Base-by-base conservation (phyloP, 2,888 invertebrate genomes). In the Drosophila algonquin region DNA sequence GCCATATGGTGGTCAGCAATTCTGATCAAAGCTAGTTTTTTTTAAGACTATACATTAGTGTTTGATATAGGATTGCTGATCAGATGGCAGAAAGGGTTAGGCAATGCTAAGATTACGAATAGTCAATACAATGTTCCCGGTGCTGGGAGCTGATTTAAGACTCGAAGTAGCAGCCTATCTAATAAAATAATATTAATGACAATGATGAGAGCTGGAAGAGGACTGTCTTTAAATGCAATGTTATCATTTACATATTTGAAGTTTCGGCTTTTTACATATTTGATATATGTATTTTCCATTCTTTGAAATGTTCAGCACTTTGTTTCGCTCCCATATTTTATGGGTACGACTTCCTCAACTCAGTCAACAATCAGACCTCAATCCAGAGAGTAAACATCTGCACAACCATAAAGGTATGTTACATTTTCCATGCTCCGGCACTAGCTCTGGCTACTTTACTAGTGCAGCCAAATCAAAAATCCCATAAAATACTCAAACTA, bases 321-420 rank as follows among this genome's bases (percentile, higher is more conserved):
- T 24, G 50, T 62, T 30, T 63, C 63, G 24, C 5, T 5, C 24
- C 24, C 5, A 63, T 63, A 51, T 51, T 62, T 54, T 12, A 52
- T 47, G 30, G 7, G 1, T 24, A 16, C 16, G 21, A 32, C 56
- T 24, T n/a, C 48, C 27, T n/a, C 40, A 54, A 18, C 52, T 50
- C 24, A 24, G 24, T 24, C 16, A 45, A 24, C 46, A 32, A 24
- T 48, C 21, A 16, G 45, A 48, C 51, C 61, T n/a, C 46, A 52
- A 58, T 61, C 51, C 27, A 35, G n/a, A 30, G 16, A 18, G 45
- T 67, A 67, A 67, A 67, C 67, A 65, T 10, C 24, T 4, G 9
- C 48, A 12, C 6, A 45, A 0, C 55, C 63, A 73, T 72, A 63
- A 72, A 73, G 63, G 52, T 72, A 72, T 63, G 72, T 72, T 72